Conservation (phyloP, 2,113 vertebrate genomes). For the Halcyon malimbica region DNA sequence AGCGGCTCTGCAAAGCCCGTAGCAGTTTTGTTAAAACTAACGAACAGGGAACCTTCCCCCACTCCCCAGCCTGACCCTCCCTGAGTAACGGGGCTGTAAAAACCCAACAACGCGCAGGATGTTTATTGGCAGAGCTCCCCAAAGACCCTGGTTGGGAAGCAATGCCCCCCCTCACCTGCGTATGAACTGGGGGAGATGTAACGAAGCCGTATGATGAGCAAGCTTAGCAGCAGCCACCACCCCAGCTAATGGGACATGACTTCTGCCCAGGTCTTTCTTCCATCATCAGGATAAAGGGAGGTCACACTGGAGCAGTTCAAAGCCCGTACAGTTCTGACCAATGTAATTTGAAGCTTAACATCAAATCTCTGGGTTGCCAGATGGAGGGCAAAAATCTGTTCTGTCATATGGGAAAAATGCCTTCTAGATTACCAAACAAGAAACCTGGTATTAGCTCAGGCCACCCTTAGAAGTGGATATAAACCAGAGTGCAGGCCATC, state of each 20-base stretch:
- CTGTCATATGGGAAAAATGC: conserved; percentile 38
- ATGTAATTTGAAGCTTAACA: neutral
- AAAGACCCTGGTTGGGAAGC: neutral
- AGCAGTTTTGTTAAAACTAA: neutral
- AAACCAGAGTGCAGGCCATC: neutral
- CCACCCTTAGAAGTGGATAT: neutral
- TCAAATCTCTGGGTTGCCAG: neutral
- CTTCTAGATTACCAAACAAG: conserved; percentile 5
- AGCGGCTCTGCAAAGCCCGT: neutral
- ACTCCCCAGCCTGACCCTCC: accelerated
- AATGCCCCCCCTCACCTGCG: neutral
- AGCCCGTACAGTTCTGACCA: neutral
- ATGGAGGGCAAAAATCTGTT: conserved; percentile 10
- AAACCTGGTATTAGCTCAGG: neutral
- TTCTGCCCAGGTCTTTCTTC: neutral
- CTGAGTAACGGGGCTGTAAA: neutral
- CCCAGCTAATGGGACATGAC: neutral
- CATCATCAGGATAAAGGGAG: neutral
- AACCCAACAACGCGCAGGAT: neutral
- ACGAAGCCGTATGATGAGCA: neutral
- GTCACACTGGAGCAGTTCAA: neutral
- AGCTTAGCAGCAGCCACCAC: neutral
- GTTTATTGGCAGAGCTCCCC: neutral
- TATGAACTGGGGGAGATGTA: neutral
- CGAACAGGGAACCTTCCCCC: neutral